phyloP scores from a whole-genome alignment of 2,113 vertebrate genomes.

The Sinocyclocheilus anophthalmus region DNA sequence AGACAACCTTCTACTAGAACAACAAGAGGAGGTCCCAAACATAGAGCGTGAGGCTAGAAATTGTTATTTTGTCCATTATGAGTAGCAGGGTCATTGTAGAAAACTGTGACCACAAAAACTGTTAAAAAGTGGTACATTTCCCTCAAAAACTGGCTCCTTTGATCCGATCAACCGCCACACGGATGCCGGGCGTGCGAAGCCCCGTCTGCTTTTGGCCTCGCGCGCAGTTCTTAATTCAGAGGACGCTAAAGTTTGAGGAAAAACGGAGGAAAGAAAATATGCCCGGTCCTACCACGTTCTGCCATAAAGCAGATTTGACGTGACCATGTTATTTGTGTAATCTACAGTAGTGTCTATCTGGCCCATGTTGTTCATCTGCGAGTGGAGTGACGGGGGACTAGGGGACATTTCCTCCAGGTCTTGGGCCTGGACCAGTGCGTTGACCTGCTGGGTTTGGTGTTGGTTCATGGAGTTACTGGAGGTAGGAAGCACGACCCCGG shows the following conservation, averaged over 20 bases:
- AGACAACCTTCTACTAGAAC: constrained; percentile 71
- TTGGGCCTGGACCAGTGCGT: constrained; percentile 75
- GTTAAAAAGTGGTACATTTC: constrained; percentile 54
- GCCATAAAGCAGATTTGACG: constrained; percentile 93
- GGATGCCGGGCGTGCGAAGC: not conserved
- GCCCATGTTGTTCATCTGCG: constrained; percentile 81
- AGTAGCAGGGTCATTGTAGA: constrained; percentile 59
- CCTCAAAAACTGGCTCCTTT: constrained; percentile 47
- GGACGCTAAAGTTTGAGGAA: constrained; percentile 12
- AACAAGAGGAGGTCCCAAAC: constrained; percentile 76
- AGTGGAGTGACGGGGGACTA: constrained; percentile 89
- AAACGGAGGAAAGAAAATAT: constrained; percentile 54
- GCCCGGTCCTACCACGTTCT: constrained; percentile 89
- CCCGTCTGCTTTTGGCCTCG: constrained; percentile 42
- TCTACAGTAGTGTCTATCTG: constrained; percentile 88
- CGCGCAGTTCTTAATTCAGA: constrained; percentile 37
- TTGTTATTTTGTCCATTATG: constrained; percentile 69
- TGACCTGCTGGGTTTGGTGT: constrained; percentile 83
- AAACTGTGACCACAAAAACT: constrained; percentile 26
- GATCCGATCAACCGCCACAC: constrained; percentile 39
- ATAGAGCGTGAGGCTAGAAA: constrained; percentile 71
- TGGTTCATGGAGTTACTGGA: constrained; percentile 73
- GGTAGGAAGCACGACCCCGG: constrained; percentile 75
- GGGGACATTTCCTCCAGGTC: constrained; percentile 91
- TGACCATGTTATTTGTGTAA: constrained; percentile 89